A percentile compares a stretch with the other conserved stretches of the same genome.
These are phyloP conservation scores for Passer domesticus DNA, from an alignment of 2,113 vertebrate genomes.

Conservation along the genomic window DNA sequence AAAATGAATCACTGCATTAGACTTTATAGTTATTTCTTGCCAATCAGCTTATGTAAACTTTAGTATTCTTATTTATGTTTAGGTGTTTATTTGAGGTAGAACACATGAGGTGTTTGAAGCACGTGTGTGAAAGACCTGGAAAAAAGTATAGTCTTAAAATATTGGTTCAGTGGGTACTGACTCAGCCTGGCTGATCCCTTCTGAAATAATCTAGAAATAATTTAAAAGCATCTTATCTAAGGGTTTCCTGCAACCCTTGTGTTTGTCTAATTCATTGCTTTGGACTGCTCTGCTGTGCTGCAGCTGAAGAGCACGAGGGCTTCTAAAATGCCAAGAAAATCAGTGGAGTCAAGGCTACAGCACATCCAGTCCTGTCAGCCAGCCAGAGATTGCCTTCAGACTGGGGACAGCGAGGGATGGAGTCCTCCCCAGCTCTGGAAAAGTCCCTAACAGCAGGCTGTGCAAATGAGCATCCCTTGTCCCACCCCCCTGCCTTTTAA, in stretches of 20 bases:
- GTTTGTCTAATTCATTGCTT: neutral
- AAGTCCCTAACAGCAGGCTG: neutral
- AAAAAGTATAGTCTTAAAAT: neutral
- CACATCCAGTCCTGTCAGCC: neutral
- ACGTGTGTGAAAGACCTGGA: neutral
- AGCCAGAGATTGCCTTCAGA: slow-evolving; percentile 27
- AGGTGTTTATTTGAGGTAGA: neutral
- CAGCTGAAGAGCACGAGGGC: neutral
- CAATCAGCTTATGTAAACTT: neutral
- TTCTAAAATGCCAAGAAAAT: slow-evolving; percentile 20
- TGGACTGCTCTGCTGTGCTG: neutral
- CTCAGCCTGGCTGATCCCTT: neutral
- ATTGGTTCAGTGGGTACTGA: neutral
- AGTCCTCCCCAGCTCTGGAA: neutral
- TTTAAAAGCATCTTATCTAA: neutral
- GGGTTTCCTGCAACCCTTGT: neutral
- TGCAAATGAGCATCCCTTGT: neutral
- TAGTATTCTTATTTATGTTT: neutral
- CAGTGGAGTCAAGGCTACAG: slow-evolving; percentile 15
- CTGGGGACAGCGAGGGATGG: neutral
- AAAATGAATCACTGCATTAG: neutral
- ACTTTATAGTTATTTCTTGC: neutral
- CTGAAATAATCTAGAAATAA: neutral
- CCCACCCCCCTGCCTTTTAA: neutral
- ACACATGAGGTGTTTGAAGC: neutral